These are phyloP conservation scores for Aphis craccivora DNA, from an alignment of 1,140 invertebrate genomes.

Conservation along the genomic window DNA sequence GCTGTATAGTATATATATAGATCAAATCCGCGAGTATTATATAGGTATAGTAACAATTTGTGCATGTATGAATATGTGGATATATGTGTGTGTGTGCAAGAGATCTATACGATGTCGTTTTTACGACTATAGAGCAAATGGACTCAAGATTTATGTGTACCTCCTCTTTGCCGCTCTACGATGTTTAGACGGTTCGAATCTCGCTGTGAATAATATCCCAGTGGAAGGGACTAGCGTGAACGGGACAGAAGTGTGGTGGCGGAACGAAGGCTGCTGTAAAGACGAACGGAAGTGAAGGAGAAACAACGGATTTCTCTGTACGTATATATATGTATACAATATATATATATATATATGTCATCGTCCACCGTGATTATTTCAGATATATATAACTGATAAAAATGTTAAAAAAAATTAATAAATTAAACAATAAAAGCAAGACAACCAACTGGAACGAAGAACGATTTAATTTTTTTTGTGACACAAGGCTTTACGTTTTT, in stretches of 20 bases:
- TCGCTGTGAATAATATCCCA: conserved; percentile 9
- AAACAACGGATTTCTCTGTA: conserved; percentile 7
- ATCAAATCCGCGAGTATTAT: not conserved
- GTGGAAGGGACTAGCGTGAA: not conserved
- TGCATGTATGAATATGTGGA: not conserved
- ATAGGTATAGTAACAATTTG: not conserved
- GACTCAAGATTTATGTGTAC: conserved; percentile 44
- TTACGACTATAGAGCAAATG: conserved; percentile 52
- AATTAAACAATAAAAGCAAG: not conserved
- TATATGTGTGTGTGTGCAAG: not conserved
- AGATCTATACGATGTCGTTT: conserved; percentile 58
- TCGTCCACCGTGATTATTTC: not conserved
- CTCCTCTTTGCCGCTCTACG: not conserved
- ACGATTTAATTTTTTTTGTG: not conserved
- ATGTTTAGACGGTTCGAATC: not conserved
- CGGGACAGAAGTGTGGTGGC: not conserved
- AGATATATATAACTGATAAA: not conserved
- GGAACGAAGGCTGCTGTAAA: not conserved
- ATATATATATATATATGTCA: not conserved
- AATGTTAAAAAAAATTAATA: not conserved
- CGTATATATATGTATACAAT: not conserved
- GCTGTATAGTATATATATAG: not conserved
- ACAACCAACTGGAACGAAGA: not conserved
- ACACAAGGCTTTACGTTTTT: not conserved
- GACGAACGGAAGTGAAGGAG: not conserved